A percentile compares a stretch with the other conserved stretches of the same genome.
Conservation (phyloP, 2,797 vertebrate genomes). For the Rhadinocentrus ornatus region DNA sequence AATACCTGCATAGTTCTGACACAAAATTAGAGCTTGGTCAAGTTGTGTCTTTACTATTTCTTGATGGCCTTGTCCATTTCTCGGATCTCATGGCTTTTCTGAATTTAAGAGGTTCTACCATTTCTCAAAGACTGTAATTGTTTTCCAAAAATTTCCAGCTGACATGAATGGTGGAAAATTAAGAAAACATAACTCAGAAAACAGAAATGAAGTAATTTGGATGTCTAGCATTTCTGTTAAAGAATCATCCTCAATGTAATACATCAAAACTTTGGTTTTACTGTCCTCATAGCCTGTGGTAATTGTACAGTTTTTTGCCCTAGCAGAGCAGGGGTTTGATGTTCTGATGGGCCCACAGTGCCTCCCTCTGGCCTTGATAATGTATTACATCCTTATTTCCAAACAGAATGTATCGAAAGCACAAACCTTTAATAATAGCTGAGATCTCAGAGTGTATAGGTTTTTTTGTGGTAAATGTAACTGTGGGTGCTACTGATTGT, state of each 20-base stretch:
- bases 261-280: slow-evolving; percentile 13
- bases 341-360: slow-evolving; percentile 55
- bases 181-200: background rate
- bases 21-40: slow-evolving; percentile 27
- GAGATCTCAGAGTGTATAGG: slow-evolving; percentile 42
- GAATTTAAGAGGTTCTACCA: slow-evolving; percentile 8
- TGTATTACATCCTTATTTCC: slow-evolving; percentile 58
- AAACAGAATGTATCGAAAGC: slow-evolving; percentile 77
- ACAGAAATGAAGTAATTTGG: slow-evolving; percentile 22
- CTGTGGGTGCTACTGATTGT: slow-evolving; percentile 60
- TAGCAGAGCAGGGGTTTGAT: slow-evolving; percentile 56
- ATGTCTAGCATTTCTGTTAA: slow-evolving; percentile 35
- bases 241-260: slow-evolving; percentile 21
- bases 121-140: slow-evolving; percentile 19
- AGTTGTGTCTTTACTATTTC: slow-evolving; percentile 27
- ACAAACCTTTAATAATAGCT: slow-evolving; percentile 77
- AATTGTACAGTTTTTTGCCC: slow-evolving; percentile 68
- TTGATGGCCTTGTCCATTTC: slow-evolving; percentile 34
- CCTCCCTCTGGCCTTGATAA: slow-evolving; percentile 61
- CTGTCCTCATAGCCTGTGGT: slow-evolving; percentile 49
- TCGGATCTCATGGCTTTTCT: slow-evolving; percentile 24
- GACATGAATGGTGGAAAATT: slow-evolving; percentile 11
- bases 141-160: slow-evolving; percentile 26
- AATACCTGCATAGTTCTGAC: slow-evolving; percentile 38
- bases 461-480: slow-evolving; percentile 29